Percentiles rank a stretch among this genome's conserved stretches.
Conservation (phyloP, 1,140 invertebrate species). For the Papilio dardanus region DNA sequence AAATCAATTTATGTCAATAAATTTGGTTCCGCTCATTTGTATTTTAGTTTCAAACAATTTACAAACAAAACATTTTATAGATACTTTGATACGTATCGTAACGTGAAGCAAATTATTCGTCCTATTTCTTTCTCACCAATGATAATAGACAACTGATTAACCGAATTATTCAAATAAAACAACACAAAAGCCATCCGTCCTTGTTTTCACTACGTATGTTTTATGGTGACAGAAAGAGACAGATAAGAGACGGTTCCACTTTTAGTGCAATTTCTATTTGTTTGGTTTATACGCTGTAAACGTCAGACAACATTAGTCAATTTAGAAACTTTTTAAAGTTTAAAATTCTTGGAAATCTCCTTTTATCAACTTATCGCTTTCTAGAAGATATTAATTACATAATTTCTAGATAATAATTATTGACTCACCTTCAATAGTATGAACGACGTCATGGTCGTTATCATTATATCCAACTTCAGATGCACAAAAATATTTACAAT, state of each 20-base stretch:
- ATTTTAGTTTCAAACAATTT: conserved; percentile 30
- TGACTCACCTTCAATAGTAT: conserved; percentile 79
- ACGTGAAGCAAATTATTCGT: conserved; percentile 25
- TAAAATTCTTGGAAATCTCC: conserved; percentile 40
- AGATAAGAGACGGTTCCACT: conserved; percentile 46
- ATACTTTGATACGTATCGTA: conserved; percentile 33
- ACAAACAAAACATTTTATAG: conserved; percentile 38
- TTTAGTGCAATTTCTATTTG: conserved; percentile 40
- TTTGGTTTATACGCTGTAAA: conserved; percentile 49
- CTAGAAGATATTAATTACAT: conserved; percentile 32
- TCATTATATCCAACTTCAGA: conserved; percentile 78
- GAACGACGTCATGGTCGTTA: conserved; percentile 82
- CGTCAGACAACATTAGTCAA: conserved; percentile 64
- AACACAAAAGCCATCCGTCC: conserved; percentile 13
- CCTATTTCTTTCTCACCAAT: conserved; percentile 36
- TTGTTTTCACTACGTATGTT: conserved; percentile 27
- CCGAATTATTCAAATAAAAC: conserved; percentile 31
- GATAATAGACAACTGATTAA: conserved; percentile 36
- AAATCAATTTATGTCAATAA: conserved; percentile 15
- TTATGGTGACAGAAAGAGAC: conserved; percentile 48
- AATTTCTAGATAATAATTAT: conserved; percentile 44
- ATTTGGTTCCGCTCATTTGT: not conserved
- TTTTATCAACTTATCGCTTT: conserved; percentile 50
- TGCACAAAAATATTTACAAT: conserved; percentile 72
- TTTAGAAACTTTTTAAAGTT: conserved; percentile 65